Percentiles rank a stretch among this genome's conserved stretches.
Evolutionary conservation across 1,140 invertebrate species (phyloP).

Genomic region (Panulirus ornatus): DNA sequence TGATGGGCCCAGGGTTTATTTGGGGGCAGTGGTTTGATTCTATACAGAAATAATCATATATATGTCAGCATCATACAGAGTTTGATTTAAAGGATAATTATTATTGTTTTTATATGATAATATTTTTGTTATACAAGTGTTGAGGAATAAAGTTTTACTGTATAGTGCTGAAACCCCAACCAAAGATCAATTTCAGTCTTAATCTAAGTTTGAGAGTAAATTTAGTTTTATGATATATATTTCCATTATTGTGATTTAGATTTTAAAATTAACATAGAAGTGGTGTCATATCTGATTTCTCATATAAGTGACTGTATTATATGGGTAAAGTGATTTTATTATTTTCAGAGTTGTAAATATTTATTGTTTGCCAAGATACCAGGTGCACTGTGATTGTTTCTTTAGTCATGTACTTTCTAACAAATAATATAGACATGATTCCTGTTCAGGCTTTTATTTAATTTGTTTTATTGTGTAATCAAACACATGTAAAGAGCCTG

Average conservation of each 20-base stretch:
- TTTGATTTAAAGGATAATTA: background rate
- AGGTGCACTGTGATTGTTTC: background rate
- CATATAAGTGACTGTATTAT: background rate
- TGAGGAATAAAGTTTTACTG: background rate
- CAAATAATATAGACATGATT: background rate
- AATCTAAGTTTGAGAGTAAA: background rate
- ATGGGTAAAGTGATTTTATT: background rate
- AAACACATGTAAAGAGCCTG: too few relatives aligned
- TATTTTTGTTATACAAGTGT: conserved; percentile 9
- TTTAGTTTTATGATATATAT: background rate
- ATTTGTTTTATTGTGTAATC: too few relatives aligned
- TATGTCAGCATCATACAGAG: background rate
- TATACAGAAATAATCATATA: background rate
- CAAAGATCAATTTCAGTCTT: conserved; percentile 26
- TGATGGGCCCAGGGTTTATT: too few relatives aligned
- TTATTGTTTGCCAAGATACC: background rate
- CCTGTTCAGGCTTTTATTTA: background rate
- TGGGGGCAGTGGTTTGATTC: background rate
- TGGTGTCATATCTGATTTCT: background rate
- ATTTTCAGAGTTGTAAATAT: background rate
- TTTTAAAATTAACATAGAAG: conserved; percentile 7
- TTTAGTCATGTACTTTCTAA: background rate
- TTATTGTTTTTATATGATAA: background rate
- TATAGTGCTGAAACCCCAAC: conserved; percentile 10
- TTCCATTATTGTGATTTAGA: conserved; percentile 6